Evolutionary conservation across 2,888 invertebrate species (phyloP).

Genomic region (Aphodius sticticus): DNA sequence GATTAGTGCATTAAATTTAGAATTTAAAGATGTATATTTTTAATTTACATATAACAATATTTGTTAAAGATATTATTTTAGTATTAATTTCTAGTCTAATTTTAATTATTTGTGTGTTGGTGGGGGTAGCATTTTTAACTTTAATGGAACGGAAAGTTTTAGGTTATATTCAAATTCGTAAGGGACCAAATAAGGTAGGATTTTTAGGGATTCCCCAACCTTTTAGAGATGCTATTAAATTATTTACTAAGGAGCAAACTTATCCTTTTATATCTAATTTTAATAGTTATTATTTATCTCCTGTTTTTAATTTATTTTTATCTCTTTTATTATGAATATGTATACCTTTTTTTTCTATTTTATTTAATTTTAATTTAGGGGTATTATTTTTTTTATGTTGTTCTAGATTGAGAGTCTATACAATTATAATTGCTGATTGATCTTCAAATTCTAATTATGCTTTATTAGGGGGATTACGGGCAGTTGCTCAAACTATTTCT

Average conservation of each 20-base stretch:
- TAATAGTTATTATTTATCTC: constrained; percentile 68
- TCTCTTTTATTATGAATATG: constrained; percentile 67
- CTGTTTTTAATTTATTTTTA: constrained; percentile 67
- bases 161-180: constrained; percentile 74
- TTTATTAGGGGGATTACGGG: constrained; percentile 72
- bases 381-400: constrained; percentile 65
- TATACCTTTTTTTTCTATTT: constrained; percentile 66
- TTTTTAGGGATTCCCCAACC: constrained; percentile 71
- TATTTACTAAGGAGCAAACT: constrained; percentile 73
- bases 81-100: constrained; percentile 63
- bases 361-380: constrained; percentile 61
- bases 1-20: constrained; percentile 77
- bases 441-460: constrained; percentile 78
- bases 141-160: constrained; percentile 64
- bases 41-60: no score
- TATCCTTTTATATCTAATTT: constrained; percentile 68
- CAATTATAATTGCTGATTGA: constrained; percentile 70
- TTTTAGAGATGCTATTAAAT: constrained; percentile 76
- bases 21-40: constrained; percentile 67
- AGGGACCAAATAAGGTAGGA: constrained; percentile 77
- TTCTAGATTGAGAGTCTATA: constrained; percentile 71
- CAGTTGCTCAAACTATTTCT: constrained; percentile 78
- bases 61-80: constrained; percentile 59
- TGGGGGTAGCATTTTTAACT: constrained; percentile 75
- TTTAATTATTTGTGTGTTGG: constrained; percentile 68